phyloP scores from a whole-genome alignment of 2,888 invertebrate genomes.

The Diogma glabrata region DNA sequence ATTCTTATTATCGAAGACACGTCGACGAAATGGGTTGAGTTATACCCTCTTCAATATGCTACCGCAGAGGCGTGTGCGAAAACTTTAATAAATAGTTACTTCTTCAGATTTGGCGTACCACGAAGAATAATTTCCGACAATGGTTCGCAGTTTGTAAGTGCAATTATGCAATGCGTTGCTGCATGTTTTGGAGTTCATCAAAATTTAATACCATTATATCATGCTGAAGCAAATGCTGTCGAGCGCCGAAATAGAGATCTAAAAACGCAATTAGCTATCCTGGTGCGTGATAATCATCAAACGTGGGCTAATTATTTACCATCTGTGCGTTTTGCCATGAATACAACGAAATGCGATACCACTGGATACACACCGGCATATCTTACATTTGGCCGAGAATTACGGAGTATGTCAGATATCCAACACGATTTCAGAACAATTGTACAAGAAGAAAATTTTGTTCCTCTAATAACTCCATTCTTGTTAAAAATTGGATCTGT shows the following conservation, averaged over 20 bases:
- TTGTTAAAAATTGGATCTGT: neutral
- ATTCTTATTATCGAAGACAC: slow-evolving; percentile 22
- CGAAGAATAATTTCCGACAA: slow-evolving; percentile 28
- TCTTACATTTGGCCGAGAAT: slow-evolving; percentile 29
- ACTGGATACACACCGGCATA: too few relatives aligned
- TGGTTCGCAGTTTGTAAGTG: slow-evolving; percentile 27
- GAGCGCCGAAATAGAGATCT: slow-evolving; percentile 24
- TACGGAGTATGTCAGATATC: slow-evolving; percentile 26
- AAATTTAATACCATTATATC: slow-evolving; percentile 25
- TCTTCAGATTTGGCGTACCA: slow-evolving; percentile 28
- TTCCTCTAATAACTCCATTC: slow-evolving; percentile 17
- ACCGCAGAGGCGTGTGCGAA: too few relatives aligned
- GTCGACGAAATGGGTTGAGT: slow-evolving; percentile 21
- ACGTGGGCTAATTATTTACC: slow-evolving; percentile 26
- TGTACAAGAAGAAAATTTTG: slow-evolving; percentile 21
- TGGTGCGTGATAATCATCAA: slow-evolving; percentile 22
- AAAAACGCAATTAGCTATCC: slow-evolving; percentile 25
- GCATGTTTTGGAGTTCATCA: slow-evolving; percentile 12
- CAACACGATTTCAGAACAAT: slow-evolving; percentile 22
- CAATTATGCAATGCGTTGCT: neutral
- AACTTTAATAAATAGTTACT: too few relatives aligned
- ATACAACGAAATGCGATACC: slow-evolving; percentile 23
- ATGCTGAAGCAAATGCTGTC: slow-evolving; percentile 26
- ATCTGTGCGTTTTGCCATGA: slow-evolving; percentile 30
- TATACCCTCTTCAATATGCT: too few relatives aligned